Conservation (phyloP, 1,140 invertebrate genomes). For the Trypoxylus dichotomus region DNA sequence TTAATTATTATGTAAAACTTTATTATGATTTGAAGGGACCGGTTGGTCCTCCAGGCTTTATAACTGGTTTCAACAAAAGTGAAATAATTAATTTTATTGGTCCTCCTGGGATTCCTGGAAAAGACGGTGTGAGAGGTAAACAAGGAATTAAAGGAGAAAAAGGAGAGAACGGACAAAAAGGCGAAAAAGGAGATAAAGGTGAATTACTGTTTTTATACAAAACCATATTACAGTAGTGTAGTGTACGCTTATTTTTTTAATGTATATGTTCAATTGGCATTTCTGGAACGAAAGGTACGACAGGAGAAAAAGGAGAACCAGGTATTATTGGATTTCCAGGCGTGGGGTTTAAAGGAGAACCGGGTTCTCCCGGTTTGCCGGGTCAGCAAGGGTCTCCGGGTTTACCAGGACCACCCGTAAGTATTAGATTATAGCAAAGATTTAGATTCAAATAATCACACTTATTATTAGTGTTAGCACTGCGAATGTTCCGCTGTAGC, state of each 20-base stretch:
- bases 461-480: no score
- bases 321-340: constrained; percentile 33
- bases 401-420: constrained; percentile 6
- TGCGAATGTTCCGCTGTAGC: no score
- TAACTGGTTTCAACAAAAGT: no score
- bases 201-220: background rate
- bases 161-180: constrained; percentile 34
- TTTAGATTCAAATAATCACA: no score
- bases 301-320: constrained; percentile 32
- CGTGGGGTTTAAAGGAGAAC: constrained; percentile 36
- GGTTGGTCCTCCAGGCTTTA: no score
- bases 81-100: constrained; percentile 30
- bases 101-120: constrained; percentile 35
- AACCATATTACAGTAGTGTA: background rate
- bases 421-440: background rate
- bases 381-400: constrained; percentile 29
- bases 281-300: background rate
- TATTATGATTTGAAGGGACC: no score
- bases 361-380: constrained; percentile 38
- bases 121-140: constrained; percentile 17
- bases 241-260: background rate
- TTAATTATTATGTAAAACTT: no score
- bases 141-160: constrained; percentile 34
- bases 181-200: constrained; percentile 34
- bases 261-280: background rate